Conservation (phyloP, 2,888 invertebrate species). For the Hoplodrina ambigua region DNA sequence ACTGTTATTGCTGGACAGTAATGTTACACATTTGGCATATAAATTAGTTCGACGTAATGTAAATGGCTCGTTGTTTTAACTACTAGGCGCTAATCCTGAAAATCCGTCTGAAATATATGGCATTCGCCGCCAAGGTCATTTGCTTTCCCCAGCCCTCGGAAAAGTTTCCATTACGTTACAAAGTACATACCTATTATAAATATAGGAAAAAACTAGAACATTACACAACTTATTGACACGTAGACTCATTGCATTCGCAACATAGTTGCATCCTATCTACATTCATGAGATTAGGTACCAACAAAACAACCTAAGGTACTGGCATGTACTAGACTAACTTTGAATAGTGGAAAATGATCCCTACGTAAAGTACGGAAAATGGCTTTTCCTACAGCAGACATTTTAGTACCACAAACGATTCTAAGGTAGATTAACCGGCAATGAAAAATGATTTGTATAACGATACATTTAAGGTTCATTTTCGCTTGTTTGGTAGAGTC, state of each 20-base stretch:
- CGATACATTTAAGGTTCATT: conserved; percentile 12
- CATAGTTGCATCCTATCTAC: conserved; percentile 52
- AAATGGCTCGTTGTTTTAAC: too few relatives aligned
- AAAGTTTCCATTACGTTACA: conserved; percentile 15
- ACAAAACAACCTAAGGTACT: conserved; percentile 41
- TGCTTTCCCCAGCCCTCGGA: neutral
- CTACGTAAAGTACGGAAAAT: conserved; percentile 32
- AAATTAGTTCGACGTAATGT: too few relatives aligned
- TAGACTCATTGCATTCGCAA: conserved; percentile 45
- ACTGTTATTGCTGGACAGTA: too few relatives aligned
- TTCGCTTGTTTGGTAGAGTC: conserved; percentile 12
- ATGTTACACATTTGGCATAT: too few relatives aligned
- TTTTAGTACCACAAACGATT: conserved; percentile 25
- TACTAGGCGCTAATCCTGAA: neutral
- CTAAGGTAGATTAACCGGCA: conserved; percentile 11
- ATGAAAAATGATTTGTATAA: conserved; percentile 21
- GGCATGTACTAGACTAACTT: neutral
- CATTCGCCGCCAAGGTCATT: neutral
- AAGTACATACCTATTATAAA: conserved; percentile 14
- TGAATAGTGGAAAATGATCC: conserved; percentile 36
- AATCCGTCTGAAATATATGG: too few relatives aligned
- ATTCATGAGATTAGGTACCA: conserved; percentile 38
- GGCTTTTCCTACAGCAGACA: conserved; percentile 40
- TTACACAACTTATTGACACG: conserved; percentile 39
- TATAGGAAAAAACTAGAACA: conserved; percentile 40